A percentile compares a stretch with the other conserved stretches of the same genome.
These are phyloP conservation scores for Asbolus verrucosus DNA, from an alignment of 1,140 invertebrate genomes.

Conservation along the genomic window DNA sequence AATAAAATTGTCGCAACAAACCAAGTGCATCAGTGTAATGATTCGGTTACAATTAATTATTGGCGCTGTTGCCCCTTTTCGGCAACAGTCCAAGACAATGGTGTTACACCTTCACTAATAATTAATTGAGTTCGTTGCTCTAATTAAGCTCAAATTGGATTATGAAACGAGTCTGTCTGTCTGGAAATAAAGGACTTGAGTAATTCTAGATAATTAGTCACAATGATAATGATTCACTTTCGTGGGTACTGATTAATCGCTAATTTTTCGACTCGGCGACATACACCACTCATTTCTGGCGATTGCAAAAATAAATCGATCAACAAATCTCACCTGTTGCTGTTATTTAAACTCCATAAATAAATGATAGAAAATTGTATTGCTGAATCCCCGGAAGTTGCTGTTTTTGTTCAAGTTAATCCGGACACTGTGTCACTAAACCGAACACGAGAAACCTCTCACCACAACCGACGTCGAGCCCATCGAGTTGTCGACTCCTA, in stretches of 20 bases:
- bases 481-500: conserved; percentile 22
- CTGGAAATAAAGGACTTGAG: neutral
- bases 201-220: too few relatives aligned
- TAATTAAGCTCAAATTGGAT: neutral
- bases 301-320: too few relatives aligned
- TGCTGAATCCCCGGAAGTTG: neutral
- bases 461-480: conserved; percentile 20
- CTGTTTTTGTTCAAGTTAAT: neutral
- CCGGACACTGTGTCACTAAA: conserved; percentile 22
- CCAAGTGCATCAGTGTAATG: too few relatives aligned
- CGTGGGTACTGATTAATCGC: too few relatives aligned
- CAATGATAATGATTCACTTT: too few relatives aligned
- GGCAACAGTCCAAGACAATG: neutral
- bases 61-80: neutral
- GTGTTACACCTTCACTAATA: neutral
- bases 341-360: conserved; percentile 25
- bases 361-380: neutral
- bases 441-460: conserved; percentile 13
- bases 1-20: conserved; percentile 21
- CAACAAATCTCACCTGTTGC: neutral
- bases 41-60: conserved; percentile 14
- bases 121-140: conserved; percentile 6
- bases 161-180: neutral
- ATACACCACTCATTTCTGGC: too few relatives aligned
- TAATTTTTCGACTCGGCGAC: too few relatives aligned